phyloP scores from a whole-genome alignment of 1,140 invertebrate genomes.

The Hyles euphorbiae region DNA sequence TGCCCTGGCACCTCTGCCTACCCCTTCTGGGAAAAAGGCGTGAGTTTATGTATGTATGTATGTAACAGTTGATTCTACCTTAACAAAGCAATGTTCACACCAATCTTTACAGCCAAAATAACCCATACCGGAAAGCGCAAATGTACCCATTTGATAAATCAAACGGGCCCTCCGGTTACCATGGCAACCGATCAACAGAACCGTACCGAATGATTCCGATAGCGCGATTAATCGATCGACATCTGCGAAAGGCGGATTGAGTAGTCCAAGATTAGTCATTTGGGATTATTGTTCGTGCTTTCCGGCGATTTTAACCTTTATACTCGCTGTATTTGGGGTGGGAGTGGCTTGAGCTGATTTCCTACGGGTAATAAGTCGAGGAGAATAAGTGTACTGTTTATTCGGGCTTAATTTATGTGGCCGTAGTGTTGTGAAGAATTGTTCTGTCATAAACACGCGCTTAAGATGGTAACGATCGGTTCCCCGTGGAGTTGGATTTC shows the following conservation, averaged over 20 bases:
- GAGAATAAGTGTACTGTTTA: slow-evolving; percentile 34
- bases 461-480: neutral
- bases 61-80: no score
- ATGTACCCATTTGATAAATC: slow-evolving; percentile 2
- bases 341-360: no score
- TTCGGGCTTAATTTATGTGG: slow-evolving; percentile 32
- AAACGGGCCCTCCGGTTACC: slow-evolving; percentile 17
- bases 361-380: slow-evolving; percentile 15
- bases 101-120: neutral
- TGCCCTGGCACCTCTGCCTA: no score
- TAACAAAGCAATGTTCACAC: neutral
- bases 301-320: slow-evolving; percentile 16
- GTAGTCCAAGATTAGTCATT: slow-evolving; percentile 52
- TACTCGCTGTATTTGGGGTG: neutral
- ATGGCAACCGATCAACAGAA: slow-evolving; percentile 41
- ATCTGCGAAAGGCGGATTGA: slow-evolving; percentile 49
- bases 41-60: no score
- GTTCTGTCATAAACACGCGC: slow-evolving; percentile 23
- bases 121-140: neutral
- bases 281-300: slow-evolving; percentile 31
- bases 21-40: no score
- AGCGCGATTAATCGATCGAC: slow-evolving; percentile 55
- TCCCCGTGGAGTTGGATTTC: neutral
- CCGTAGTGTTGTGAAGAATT: slow-evolving; percentile 25
- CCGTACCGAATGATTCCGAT: slow-evolving; percentile 41